Percentiles rank a stretch among this genome's conserved stretches.
Evolutionary conservation across 2,797 vertebrate species (phyloP).

Genomic region (Platyrinchus mystaceus): DNA sequence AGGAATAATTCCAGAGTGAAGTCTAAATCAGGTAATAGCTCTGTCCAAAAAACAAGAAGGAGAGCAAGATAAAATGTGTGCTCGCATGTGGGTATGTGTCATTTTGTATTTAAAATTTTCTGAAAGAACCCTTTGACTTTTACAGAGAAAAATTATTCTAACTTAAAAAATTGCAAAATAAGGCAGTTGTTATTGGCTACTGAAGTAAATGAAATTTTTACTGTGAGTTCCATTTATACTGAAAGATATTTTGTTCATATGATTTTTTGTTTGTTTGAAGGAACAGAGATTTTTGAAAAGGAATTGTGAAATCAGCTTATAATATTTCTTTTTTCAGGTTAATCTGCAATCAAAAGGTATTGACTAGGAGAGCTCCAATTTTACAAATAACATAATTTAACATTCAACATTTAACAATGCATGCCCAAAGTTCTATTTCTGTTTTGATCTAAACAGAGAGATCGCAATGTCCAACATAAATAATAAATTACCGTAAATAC

Average conservation of each 20-base stretch:
- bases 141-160: background rate
- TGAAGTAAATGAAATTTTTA: background rate
- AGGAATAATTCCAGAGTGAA: background rate
- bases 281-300: background rate
- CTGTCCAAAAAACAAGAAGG: background rate
- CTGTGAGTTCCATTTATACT: background rate
- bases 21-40: background rate
- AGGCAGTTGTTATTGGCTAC: background rate
- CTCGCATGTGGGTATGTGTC: fast-evolving
- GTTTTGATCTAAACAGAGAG: background rate
- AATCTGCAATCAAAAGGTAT: background rate
- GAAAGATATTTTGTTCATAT: background rate
- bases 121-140: background rate
- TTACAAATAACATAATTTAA: background rate
- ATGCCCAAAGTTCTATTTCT: background rate
- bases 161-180: background rate
- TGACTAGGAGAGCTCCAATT: background rate
- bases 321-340: background rate
- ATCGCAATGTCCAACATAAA: background rate
- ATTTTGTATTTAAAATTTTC: background rate
- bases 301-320: background rate
- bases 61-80: background rate
- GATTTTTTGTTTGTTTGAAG: background rate
- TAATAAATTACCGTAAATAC: background rate
- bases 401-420: background rate